Conservation (phyloP, 2,888 invertebrate species). For the Hyposoter dolosus region DNA sequence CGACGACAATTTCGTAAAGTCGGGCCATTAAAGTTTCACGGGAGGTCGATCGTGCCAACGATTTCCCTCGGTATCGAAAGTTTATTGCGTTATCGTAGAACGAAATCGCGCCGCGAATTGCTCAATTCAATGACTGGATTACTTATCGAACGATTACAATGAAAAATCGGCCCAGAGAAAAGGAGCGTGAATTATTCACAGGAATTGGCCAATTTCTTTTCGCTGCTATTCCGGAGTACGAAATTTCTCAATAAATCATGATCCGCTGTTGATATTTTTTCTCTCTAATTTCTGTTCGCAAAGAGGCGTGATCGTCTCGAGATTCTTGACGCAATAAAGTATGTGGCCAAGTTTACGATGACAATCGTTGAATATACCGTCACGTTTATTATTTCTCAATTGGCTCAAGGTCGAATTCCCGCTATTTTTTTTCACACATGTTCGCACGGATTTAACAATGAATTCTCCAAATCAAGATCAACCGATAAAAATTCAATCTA, state of each 20-base stretch:
- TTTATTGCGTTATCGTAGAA: constrained; percentile 59
- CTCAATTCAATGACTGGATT: constrained; percentile 19
- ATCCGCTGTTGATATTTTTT: constrained; percentile 18
- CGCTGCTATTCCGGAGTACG: neutral
- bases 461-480: neutral
- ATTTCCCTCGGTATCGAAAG: constrained; percentile 59
- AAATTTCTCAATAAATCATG: neutral
- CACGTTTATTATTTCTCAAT: constrained; percentile 43
- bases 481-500: neutral
- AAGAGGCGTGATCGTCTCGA: constrained; percentile 14
- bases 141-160: constrained; percentile 35
- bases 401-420: constrained; percentile 40
- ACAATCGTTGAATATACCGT: constrained; percentile 26
- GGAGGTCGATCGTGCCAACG: constrained; percentile 36
- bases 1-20: neutral
- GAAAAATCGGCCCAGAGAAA: neutral
- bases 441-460: neutral
- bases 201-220: neutral
- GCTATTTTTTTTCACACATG: neutral
- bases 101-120: constrained; percentile 22
- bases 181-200: neutral
- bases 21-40: constrained; percentile 10
- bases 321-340: constrained; percentile 42
- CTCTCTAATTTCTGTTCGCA: neutral
- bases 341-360: constrained; percentile 31